These are phyloP conservation scores for Adineta ricciae DNA, from an alignment of 2,888 invertebrate genomes.

Conservation along the genomic window DNA sequence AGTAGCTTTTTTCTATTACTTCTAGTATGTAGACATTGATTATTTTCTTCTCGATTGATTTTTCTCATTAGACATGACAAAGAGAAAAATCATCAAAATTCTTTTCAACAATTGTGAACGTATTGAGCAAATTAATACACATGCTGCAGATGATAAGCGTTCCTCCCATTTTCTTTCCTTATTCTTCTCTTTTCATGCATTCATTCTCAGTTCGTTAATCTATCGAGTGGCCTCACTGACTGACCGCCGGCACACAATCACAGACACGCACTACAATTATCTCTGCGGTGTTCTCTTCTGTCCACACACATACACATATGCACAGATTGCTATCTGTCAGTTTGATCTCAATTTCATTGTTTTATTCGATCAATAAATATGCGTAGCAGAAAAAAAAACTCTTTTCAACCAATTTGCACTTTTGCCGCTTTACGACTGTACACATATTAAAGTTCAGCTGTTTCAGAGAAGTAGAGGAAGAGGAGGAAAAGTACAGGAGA, in stretches of 20 bases:
- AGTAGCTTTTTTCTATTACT: neutral
- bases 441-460: neutral
- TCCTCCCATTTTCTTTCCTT: conserved; percentile 5
- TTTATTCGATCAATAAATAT: conserved; percentile 2
- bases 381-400: neutral
- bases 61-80: neutral
- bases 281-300: neutral
- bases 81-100: conserved; percentile 2
- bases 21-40: neutral
- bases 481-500: neutral
- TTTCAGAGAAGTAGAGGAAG: neutral
- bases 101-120: neutral
- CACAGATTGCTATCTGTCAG: conserved; percentile 13
- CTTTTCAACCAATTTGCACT: neutral
- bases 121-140: neutral
- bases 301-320: neutral
- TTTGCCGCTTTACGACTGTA: neutral
- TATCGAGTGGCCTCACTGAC: neutral
- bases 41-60: conserved; percentile 12
- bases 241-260: conserved; percentile 13
- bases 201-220: conserved; percentile 5
- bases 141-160: neutral
- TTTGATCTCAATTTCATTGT: conserved; percentile 9
- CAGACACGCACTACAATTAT: neutral
- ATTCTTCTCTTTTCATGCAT: conserved; percentile 15